Conservation (phyloP, 2,797 vertebrate genomes). For the Heteromormyrus szaboi region DNA sequence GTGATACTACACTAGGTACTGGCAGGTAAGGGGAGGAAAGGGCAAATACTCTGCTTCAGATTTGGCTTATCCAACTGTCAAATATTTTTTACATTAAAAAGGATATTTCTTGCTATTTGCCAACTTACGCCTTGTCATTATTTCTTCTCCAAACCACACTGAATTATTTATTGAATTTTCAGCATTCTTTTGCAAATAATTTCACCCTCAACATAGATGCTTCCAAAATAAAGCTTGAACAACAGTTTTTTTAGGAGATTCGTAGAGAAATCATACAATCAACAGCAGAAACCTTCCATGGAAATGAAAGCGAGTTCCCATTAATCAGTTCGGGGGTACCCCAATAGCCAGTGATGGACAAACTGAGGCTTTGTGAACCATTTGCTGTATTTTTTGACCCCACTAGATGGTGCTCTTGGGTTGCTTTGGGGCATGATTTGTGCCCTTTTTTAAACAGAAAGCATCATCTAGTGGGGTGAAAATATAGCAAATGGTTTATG, state of each 20-base stretch:
- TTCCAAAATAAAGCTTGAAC: background rate
- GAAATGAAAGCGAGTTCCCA: background rate
- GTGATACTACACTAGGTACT: background rate
- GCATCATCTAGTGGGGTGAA: background rate
- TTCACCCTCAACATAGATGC: background rate
- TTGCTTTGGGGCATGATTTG: background rate
- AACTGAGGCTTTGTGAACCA: background rate
- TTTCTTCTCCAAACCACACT: background rate
- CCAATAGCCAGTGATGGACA: background rate
- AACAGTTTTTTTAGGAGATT: background rate
- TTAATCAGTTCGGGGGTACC: background rate
- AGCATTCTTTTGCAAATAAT: background rate
- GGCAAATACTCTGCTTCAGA: background rate
- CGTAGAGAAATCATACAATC: background rate
- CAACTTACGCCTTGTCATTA: background rate
- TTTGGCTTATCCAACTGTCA: background rate
- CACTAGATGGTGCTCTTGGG: background rate
- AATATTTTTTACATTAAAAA: background rate
- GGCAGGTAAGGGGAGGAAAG: background rate
- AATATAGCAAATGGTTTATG: background rate
- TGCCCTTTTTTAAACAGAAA: background rate
- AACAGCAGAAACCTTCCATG: background rate
- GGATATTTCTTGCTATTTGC: background rate
- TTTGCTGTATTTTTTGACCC: background rate
- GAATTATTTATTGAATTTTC: background rate